Evolutionary conservation across 1,140 invertebrate genomes (phyloP).

Genomic region (Brachionus plicatilis): DNA sequence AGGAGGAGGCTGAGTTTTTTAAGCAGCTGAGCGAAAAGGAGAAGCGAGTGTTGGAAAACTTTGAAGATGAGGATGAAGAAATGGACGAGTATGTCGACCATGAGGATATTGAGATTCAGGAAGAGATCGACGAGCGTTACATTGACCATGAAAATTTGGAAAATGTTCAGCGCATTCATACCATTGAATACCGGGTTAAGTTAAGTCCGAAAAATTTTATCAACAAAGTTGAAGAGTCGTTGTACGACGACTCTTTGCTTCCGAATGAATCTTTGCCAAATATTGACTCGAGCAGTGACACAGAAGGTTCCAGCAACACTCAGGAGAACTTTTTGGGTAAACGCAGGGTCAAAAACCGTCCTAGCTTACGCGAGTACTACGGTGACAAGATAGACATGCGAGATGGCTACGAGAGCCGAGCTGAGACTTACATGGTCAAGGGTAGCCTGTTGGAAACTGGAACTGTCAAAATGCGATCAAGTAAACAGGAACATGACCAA

Average conservation of each 20-base stretch:
- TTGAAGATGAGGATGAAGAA: constrained; percentile 12
- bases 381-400: not conserved
- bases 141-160: not conserved
- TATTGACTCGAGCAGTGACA: not conserved
- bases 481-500: not conserved
- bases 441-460: not conserved
- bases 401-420: not conserved
- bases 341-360: not conserved
- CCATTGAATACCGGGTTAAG: not conserved
- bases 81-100: not conserved
- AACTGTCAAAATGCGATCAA: not conserved
- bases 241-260: not conserved
- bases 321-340: not conserved
- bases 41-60: constrained; percentile 7
- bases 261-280: not conserved
- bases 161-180: not conserved
- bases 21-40: not conserved
- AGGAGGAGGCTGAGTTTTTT: not conserved
- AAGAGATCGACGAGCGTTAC: not conserved
- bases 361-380: not conserved
- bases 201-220: not conserved
- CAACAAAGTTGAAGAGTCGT: not conserved
- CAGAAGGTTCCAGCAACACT: not conserved
- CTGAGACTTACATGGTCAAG: not conserved
- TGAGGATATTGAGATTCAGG: constrained; percentile 3